phyloP scores from a whole-genome alignment of 2,888 invertebrate genomes.

The Chesias legatella region DNA sequence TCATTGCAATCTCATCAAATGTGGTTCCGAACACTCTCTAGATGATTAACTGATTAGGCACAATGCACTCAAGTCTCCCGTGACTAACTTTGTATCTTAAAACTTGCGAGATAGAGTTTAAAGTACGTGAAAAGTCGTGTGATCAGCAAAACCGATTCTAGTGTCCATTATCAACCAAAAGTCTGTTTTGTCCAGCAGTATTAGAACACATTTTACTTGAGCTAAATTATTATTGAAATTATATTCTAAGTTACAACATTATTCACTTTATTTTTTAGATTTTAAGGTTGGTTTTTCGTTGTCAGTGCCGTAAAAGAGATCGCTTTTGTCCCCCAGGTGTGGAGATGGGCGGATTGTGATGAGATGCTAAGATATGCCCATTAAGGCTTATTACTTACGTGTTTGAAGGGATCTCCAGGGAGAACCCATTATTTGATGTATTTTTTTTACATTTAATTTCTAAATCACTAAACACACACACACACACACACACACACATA shows the following conservation, averaged over 20 bases:
- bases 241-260: neutral
- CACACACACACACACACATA: too few relatives aligned
- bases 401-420: slow-evolving; percentile 14
- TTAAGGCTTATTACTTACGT: slow-evolving; percentile 15
- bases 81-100: slow-evolving; percentile 2
- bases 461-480: too few relatives aligned
- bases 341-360: slow-evolving; percentile 22
- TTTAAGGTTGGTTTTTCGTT: slow-evolving; percentile 7
- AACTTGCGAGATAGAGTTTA: neutral
- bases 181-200: neutral
- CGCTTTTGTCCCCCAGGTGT: slow-evolving; percentile 9
- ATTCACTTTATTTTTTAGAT: neutral
- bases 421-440: too few relatives aligned
- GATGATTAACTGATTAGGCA: slow-evolving; percentile 33
- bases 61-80: slow-evolving; percentile 8
- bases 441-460: too few relatives aligned
- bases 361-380: slow-evolving; percentile 18
- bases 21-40: slow-evolving; percentile 29
- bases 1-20: slow-evolving; percentile 32
- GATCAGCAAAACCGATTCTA: too few relatives aligned
- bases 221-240: neutral
- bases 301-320: neutral
- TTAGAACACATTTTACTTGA: slow-evolving; percentile 5
- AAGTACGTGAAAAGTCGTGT: neutral
- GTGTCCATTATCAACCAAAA: neutral